phyloP scores from a whole-genome alignment of 2,888 invertebrate genomes.

The Lasioglossum leucozonium region DNA sequence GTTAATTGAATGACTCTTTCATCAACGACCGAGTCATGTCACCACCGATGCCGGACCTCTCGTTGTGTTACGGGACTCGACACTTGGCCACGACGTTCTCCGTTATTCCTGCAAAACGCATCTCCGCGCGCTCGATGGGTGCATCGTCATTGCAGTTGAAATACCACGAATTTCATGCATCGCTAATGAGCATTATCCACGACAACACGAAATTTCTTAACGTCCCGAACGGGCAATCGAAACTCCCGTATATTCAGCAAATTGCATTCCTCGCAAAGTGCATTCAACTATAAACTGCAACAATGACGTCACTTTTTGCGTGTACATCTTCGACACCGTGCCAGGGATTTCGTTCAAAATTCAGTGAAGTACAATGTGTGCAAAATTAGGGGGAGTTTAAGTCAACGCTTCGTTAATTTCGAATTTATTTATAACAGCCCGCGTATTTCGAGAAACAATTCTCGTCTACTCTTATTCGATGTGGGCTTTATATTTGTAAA shows the following conservation, averaged over 20 bases:
- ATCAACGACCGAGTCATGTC: slow-evolving; percentile 55
- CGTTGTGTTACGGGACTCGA: neutral
- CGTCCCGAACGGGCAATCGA: neutral
- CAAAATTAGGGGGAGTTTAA: neutral
- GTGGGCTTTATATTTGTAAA: neutral
- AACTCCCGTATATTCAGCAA: neutral
- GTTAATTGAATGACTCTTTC: slow-evolving; percentile 70
- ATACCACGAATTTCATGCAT: slow-evolving; percentile 3
- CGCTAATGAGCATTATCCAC: neutral
- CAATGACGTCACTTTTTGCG: neutral
- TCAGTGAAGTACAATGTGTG: fast-evolving
- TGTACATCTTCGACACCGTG: neutral
- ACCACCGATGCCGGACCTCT: slow-evolving; percentile 37
- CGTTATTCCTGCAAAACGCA: neutral
- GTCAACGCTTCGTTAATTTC: neutral
- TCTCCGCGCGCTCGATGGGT: neutral
- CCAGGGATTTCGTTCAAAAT: neutral
- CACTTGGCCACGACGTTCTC: neutral
- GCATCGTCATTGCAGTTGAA: slow-evolving; percentile 12
- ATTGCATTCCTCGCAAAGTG: neutral
- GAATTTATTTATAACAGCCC: neutral
- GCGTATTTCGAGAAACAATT: neutral
- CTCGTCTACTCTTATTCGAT: neutral
- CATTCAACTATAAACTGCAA: neutral
- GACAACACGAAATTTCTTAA: neutral